Evolutionary conservation across 2,888 invertebrate species (phyloP), one percentile per base, ranked within the genome.

Genomic region (Lasioglossum calceatum): DNA sequence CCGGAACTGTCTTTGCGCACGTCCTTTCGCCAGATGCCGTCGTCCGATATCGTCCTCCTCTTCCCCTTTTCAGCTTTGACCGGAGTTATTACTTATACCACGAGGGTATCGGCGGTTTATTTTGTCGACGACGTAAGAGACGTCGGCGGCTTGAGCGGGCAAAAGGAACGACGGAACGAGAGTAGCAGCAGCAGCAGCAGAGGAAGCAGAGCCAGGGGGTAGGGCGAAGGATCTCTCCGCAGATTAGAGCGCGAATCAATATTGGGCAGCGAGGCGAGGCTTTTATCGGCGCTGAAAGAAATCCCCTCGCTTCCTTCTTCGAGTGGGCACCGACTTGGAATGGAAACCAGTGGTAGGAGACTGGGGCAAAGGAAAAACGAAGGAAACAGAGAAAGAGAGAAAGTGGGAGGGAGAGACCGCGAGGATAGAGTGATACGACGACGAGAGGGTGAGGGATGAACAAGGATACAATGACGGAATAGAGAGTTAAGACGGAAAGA

Each of bases 171-270:
- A 81, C 47, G 76, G 39, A 86, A 83, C 77, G 79, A 75, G 76
- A 67, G 67, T 71, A 67, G 76, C 42, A 58, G 36, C 36, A 36
- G 36, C 36, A 36, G 61, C 77, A 36, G 61, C 77, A 10, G 32
- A 16, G 54, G 75, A 27, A 74, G 71, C 12, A 32, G 58, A 58
- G 70, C 58, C 50, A 64, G 70, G 73, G 73, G 61, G 27, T n/a
- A 64, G 72, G 81, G 54, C 77, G 85, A 80, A 91, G 92, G 91
- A 92, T 92, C 93, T 93, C 92, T 93, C 93, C 92, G 92, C 93
- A 93, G 95, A 95, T 95, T 95, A 95, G 93, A 94, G 93, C 92
- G 91, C 93, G 94, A 95, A 95, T 95, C 95, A 95, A 95, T 95
- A 95, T 95, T 95, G 95, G 93, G 94, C 94, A 93, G 92, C 91